phyloP scores from a whole-genome alignment of 2,888 invertebrate genomes.

The Apamea epomidion region DNA sequence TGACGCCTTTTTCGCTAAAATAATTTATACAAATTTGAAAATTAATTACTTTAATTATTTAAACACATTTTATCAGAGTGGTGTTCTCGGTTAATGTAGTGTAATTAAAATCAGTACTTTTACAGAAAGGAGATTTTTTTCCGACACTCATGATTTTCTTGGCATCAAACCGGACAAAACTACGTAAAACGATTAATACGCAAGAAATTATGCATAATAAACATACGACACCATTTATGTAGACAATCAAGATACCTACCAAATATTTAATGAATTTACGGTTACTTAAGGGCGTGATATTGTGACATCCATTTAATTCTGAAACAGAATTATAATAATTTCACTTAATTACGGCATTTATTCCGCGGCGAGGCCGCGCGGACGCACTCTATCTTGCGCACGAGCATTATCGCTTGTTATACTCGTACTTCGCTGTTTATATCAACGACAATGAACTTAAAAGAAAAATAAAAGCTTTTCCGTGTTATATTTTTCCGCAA shows the following conservation, averaged over 20 bases:
- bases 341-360: constrained; percentile 89
- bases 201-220: constrained; percentile 61
- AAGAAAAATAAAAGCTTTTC: constrained; percentile 83
- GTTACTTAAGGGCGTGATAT: constrained; percentile 82
- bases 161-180: constrained; percentile 44
- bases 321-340: constrained; percentile 89
- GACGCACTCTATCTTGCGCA: constrained; percentile 79
- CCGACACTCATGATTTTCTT: constrained; percentile 43
- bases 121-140: constrained; percentile 48
- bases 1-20: constrained; percentile 51
- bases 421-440: constrained; percentile 69
- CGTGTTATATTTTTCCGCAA: constrained; percentile 79
- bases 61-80: constrained; percentile 54
- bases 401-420: constrained; percentile 77
- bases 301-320: constrained; percentile 87
- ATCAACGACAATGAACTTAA: constrained; percentile 81
- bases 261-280: constrained; percentile 79
- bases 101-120: constrained; percentile 62
- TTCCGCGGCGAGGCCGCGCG: constrained; percentile 81
- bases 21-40: constrained; percentile 55
- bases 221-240: constrained; percentile 70
- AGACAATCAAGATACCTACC: constrained; percentile 73
- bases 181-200: constrained; percentile 51
- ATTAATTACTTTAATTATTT: constrained; percentile 65
- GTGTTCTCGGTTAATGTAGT: constrained; percentile 52